A percentile compares a stretch with the other conserved stretches of the same genome.
Conservation (phyloP, 53 echinoderm and acorn worm genomes). For the Hippasteria phrygiana region DNA sequence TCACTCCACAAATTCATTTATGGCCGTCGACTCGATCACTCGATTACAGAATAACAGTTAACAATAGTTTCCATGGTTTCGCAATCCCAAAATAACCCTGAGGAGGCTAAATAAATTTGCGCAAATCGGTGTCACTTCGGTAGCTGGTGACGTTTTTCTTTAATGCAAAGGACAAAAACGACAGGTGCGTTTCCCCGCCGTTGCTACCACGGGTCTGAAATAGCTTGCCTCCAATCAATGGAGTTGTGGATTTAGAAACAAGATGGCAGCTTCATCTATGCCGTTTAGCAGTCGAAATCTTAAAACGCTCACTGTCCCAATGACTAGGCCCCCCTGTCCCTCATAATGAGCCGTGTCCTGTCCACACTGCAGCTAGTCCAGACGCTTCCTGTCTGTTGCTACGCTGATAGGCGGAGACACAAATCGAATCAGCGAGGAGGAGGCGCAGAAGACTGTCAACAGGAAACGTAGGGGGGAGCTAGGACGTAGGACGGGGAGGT, state of each 20-base stretch:
- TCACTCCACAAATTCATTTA: too few relatives aligned
- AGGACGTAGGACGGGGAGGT: background rate
- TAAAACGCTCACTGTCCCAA: background rate
- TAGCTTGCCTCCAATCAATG: too few relatives aligned
- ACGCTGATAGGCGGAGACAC: conserved; percentile 50
- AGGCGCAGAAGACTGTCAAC: conserved; percentile 45
- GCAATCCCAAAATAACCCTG: too few relatives aligned
- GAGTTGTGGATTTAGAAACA: too few relatives aligned
- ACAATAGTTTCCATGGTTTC: too few relatives aligned
- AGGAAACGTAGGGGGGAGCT: conserved; percentile 19
- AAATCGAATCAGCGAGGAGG: conserved; percentile 54
- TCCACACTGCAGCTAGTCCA: conserved; percentile 27
- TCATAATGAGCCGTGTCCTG: conserved; percentile 58
- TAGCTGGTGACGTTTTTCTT: too few relatives aligned
- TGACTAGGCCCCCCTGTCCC: conserved; percentile 25
- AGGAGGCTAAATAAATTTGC: background rate
- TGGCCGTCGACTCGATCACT: too few relatives aligned
- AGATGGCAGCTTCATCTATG: too few relatives aligned
- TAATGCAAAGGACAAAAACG: too few relatives aligned
- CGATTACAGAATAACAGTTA: too few relatives aligned
- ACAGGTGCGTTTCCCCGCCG: too few relatives aligned
- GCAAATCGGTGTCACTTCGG: background rate
- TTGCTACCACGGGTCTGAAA: too few relatives aligned
- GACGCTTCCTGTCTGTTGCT: conserved; percentile 48
- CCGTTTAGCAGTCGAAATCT: background rate